Evolutionary conservation across 2,888 invertebrate genomes (phyloP), one percentile per base, ranked within the genome.

Genomic region (Tuberolachnus salignus): DNA sequence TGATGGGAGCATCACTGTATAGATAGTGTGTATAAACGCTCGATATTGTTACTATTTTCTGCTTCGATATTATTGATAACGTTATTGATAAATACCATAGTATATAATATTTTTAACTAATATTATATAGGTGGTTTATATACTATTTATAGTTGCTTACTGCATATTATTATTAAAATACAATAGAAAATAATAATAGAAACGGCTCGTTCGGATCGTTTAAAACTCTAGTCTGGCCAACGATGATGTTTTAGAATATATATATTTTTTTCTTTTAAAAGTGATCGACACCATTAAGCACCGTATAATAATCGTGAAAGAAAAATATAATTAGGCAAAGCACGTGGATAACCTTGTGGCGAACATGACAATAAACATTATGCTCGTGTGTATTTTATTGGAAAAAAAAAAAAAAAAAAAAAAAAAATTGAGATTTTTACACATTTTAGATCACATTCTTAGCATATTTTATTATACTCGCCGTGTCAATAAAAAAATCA

Each of bases 311-410:
- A 71, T 49, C 26, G n/a, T 44, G 57, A 71, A 55, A 46, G 23
- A 46, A 71, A 71, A 46, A 14, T 46, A 71, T 46, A 71, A 71
- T 71, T 59, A 49, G 13, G n/a, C 8, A 71, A 55, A 59, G 23
- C 1, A 14, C 19, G n/a, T 0, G 46, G 59, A 71, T 19, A 71
- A 59, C 71, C 59, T 71, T 71, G 70, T 21, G 44, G 10, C 16
- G 16, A n/a, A n/a, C 70, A 46, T 13, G n/a, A 70, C 44, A 44
- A 71, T 23, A 44, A n/a, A n/a, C n/a, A n/a, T n/a, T n/a, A 57
- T 70, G 26, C n/a, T 21, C 23, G 46, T 66, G 34, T 34, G 21
- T 57, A 57, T 44, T 57, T 71, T 57, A 55, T 70, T 42, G 13
- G 42, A 63, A n/a, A n/a, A n/a, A n/a, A n/a, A n/a, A n/a, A n/a